Evolutionary conservation across 1,140 invertebrate species (phyloP).

Genomic region (Zaprionus taronus): DNA sequence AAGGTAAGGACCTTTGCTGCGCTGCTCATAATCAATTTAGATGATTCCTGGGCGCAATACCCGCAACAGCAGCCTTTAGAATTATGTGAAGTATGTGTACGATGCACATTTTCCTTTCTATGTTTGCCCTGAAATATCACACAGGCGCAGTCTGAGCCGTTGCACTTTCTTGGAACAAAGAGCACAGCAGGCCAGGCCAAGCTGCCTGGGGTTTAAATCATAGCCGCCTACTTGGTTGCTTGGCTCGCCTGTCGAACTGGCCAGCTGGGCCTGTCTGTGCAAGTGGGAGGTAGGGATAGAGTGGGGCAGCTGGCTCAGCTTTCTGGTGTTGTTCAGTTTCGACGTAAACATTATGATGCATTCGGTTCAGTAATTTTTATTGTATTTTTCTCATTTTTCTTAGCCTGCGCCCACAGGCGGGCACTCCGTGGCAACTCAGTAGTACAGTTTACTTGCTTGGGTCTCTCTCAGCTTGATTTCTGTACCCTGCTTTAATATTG

Average conservation of each 20-base stretch:
- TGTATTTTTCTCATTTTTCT: slow-evolving; percentile 71
- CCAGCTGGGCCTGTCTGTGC: slow-evolving; percentile 2
- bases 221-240: slow-evolving; percentile 25
- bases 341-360: slow-evolving; percentile 82
- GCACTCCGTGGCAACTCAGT: slow-evolving; percentile 18
- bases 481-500: slow-evolving; percentile 64
- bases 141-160: slow-evolving; percentile 11
- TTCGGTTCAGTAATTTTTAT: slow-evolving; percentile 82
- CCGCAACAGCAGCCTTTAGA: slow-evolving; percentile 31
- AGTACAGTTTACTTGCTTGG: slow-evolving; percentile 41
- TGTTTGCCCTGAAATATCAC: slow-evolving; percentile 24
- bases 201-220: slow-evolving; percentile 60
- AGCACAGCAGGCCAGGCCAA: slow-evolving; percentile 30
- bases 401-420: slow-evolving; percentile 40
- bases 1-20: not conserved
- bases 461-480: slow-evolving; percentile 39
- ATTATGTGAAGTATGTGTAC: slow-evolving; percentile 53
- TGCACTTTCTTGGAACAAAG: slow-evolving; percentile 61
- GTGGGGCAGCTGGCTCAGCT: slow-evolving; percentile 34
- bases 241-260: slow-evolving; percentile 11
- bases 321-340: slow-evolving; percentile 77
- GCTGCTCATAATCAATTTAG: slow-evolving; percentile 73
- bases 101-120: slow-evolving; percentile 50
- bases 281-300: no score
- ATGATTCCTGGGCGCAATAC: slow-evolving; percentile 36